Base-by-base conservation (phyloP, 2,797 vertebrate species). In the Glossophaga mutica region DNA sequence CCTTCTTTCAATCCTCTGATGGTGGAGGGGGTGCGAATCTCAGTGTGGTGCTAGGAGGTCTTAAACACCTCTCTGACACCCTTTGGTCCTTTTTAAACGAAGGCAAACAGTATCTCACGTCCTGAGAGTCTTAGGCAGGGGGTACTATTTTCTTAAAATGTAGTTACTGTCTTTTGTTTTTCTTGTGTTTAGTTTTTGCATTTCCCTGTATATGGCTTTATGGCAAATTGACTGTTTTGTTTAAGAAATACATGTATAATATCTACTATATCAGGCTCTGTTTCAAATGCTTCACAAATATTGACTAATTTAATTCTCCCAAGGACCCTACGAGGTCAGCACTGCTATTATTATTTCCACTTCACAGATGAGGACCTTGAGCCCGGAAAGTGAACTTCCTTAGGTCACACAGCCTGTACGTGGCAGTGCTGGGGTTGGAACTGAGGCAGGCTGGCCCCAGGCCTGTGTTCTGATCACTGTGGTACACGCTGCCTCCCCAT, bases 21-120 rank as follows among this genome's bases (percentile, higher is more conserved):
- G 44, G 19, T 0, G 4, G 16, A 70, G 37, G 18, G 16, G 5
- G 19, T 6, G 22, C 26, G 44, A 48, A 2, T 48, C 39, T 52
- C 16, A 1, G 19, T 7, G 9, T 52, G 85, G 29, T 55, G 6
- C 74, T 15, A 4, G 1, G 0, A 0, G 0, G 9, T 42, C 68
- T 8, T 10, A 34, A 71, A 57, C 46, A 15, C 15, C 12, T 37
- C 44, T 87, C 15, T 6, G 55, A 19, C 9, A 14, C 32, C 16
- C 68, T 46, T 18, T 6, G 1, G 44, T 21, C 9, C 11, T 74
- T 65, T 74, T 55, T 46, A n/a, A 82, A 73, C 52, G 65, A 48
- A 71, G 18, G 37, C 46, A 48, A 14, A 50, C n/a, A 10, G 22
- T 19, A 12, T n/a, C 48, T 48, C 46, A 87, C 19, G 11, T 79